These are phyloP conservation scores for Drosophila leontia DNA, from an alignment of 1,140 invertebrate species.

Conservation along the genomic window DNA sequence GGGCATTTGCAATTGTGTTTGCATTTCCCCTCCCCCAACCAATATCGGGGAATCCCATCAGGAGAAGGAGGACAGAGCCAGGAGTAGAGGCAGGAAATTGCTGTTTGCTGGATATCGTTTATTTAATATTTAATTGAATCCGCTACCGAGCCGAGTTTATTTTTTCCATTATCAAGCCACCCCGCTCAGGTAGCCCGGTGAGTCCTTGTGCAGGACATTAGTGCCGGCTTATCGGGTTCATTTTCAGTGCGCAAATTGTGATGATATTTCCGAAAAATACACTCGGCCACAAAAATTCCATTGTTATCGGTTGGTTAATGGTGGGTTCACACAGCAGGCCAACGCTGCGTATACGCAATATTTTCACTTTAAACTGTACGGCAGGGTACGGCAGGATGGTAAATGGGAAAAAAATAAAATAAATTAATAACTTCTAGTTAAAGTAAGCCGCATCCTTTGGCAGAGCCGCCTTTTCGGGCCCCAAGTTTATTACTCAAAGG, in stretches of 20 bases:
- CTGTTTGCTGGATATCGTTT: conserved; percentile 76
- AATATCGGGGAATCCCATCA: conserved; percentile 14
- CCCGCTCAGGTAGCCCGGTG: conserved; percentile 6
- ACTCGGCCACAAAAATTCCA: conserved; percentile 5
- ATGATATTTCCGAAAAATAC: conserved; percentile 30
- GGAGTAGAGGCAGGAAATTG: conserved; percentile 46
- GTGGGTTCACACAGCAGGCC: conserved; percentile 26
- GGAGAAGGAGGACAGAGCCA: background rate
- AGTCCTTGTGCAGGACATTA: conserved; percentile 22
- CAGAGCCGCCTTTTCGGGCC: conserved; percentile 17
- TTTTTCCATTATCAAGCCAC: conserved; percentile 48
- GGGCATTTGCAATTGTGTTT: conserved; percentile 62
- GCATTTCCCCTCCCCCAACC: conserved; percentile 53
- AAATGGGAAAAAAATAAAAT: conserved; percentile 13
- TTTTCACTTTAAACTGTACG: conserved; percentile 49
- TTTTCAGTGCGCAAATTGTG: conserved; percentile 32
- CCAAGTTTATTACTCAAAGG: conserved; percentile 80
- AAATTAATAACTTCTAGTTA: conserved; percentile 60
- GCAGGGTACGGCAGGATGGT: background rate
- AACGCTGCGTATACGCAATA: conserved; percentile 23
- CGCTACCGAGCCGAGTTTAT: conserved; percentile 50
- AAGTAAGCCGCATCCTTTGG: conserved; percentile 45
- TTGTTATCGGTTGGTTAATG: conserved; percentile 28
- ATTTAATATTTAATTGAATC: conserved; percentile 83
- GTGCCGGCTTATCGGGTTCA: conserved; percentile 57